A percentile compares a stretch with the other conserved stretches of the same genome.
Evolutionary conservation across 2,888 invertebrate genomes (phyloP).

Genomic region (Drosophila parthenogenetica): DNA sequence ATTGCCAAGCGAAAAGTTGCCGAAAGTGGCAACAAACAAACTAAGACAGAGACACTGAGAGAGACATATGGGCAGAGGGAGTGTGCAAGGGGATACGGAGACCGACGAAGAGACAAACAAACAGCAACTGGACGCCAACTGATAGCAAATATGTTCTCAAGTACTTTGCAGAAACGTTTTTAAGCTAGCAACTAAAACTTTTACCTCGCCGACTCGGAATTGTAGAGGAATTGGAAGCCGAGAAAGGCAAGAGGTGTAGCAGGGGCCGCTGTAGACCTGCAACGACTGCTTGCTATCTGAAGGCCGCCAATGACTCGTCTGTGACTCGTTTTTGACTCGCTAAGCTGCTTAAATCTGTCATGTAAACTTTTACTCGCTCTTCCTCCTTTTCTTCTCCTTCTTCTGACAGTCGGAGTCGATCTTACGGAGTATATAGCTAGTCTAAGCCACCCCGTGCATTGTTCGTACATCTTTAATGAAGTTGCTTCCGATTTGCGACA

Average conservation of each 20-base stretch:
- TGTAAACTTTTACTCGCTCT: constrained; percentile 70
- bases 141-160: constrained; percentile 80
- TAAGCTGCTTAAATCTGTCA: constrained; percentile 79
- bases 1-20: constrained; percentile 55
- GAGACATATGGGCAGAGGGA: constrained; percentile 4
- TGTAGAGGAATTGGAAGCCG: background rate
- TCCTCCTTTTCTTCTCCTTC: constrained; percentile 17
- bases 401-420: constrained; percentile 50
- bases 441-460: constrained; percentile 4
- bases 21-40: constrained; percentile 59
- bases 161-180: constrained; percentile 76
- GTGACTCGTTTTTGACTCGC: constrained; percentile 75
- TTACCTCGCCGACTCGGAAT: constrained; percentile 52
- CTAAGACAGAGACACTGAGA: constrained; percentile 24
- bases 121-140: constrained; percentile 77
- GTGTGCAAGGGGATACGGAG: constrained; percentile 3
- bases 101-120: constrained; percentile 31
- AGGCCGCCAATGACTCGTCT: constrained; percentile 57
- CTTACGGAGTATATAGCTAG: constrained; percentile 15
- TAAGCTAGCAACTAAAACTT: constrained; percentile 75
- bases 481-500: constrained; percentile 56
- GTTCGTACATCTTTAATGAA: constrained; percentile 65
- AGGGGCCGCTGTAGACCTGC: background rate
- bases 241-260: background rate
- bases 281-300: constrained; percentile 18